phyloP scores from a whole-genome alignment of 2,797 vertebrate species.

The Fundulus diaphanus region DNA sequence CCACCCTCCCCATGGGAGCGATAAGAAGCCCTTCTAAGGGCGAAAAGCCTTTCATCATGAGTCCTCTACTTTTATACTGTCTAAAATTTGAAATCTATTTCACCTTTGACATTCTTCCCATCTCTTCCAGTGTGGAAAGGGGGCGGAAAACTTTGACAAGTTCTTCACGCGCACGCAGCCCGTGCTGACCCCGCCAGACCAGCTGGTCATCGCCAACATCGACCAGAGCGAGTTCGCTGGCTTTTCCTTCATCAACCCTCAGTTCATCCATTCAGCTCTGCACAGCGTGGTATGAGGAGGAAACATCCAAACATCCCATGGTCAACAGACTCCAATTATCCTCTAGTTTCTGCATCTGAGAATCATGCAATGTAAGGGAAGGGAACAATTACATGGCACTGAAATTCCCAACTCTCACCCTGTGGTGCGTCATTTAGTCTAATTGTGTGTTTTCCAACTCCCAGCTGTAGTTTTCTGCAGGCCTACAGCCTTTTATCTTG shows the following conservation, averaged over 20 bases:
- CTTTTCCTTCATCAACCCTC: slow-evolving; percentile 94
- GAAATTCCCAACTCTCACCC: slow-evolving; percentile 40
- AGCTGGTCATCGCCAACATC: slow-evolving; percentile 97
- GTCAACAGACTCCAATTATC: slow-evolving; percentile 46
- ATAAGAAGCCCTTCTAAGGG: slow-evolving; percentile 34
- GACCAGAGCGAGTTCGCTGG: slow-evolving; percentile 98
- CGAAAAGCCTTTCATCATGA: slow-evolving; percentile 24
- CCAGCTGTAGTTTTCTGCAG: slow-evolving; percentile 21
- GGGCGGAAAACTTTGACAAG: slow-evolving; percentile 98
- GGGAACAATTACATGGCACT: slow-evolving; percentile 23
- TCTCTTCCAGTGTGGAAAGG: slow-evolving; percentile 91
- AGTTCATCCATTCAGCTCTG: slow-evolving; percentile 89
- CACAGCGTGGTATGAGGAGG: slow-evolving; percentile 88
- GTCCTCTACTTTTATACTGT: not conserved
- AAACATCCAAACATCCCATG: slow-evolving; percentile 28
- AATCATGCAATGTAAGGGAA: slow-evolving; percentile 13
- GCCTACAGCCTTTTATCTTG: slow-evolving; percentile 40
- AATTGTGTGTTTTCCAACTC: slow-evolving; percentile 26
- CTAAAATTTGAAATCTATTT: slow-evolving; percentile 5
- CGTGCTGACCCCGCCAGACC: slow-evolving; percentile 94
- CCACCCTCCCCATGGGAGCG: slow-evolving; percentile 40
- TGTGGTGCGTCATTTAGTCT: slow-evolving; percentile 22
- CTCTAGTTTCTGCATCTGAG: slow-evolving; percentile 48
- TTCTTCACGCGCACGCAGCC: slow-evolving; percentile 98
- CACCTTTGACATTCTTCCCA: slow-evolving; percentile 2